Conservation (phyloP, 1,140 invertebrate genomes). For the Neocloeon triangulifer region DNA sequence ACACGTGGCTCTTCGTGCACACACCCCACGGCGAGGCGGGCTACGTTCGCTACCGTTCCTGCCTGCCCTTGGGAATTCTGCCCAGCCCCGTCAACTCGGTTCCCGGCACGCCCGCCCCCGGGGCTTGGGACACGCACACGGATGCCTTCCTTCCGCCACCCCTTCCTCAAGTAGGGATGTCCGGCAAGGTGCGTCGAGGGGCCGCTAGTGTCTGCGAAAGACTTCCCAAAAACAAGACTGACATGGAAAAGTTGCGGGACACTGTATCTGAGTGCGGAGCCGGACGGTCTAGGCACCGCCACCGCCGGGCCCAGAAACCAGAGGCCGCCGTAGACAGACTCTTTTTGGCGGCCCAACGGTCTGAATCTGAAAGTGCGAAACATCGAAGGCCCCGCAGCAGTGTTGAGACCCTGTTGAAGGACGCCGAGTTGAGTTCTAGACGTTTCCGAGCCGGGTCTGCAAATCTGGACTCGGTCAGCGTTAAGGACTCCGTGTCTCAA, state of each 20-base stretch:
- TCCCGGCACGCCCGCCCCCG: conserved; percentile 26
- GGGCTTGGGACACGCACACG: conserved; percentile 50
- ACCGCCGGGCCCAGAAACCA: not conserved
- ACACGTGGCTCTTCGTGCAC: conserved; percentile 59
- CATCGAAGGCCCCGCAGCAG: not conserved
- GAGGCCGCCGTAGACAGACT: conserved; percentile 30
- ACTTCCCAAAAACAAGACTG: conserved; percentile 20
- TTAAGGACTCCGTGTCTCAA: no score
- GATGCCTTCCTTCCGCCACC: conserved; percentile 48
- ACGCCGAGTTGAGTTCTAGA: no score
- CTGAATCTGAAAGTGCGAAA: not conserved
- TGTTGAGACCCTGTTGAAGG: not conserved
- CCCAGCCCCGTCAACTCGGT: conserved; percentile 17
- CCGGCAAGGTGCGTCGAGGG: not conserved
- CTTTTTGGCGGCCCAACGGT: conserved; percentile 30
- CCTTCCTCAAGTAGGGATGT: not conserved
- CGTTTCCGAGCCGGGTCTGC: no score
- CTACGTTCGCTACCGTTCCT: conserved; percentile 32
- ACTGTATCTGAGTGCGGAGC: conserved; percentile 18
- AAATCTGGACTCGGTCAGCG: no score
- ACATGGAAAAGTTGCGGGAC: conserved; percentile 34
- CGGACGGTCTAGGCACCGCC: conserved; percentile 3
- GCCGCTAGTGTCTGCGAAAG: not conserved
- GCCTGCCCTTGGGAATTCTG: conserved; percentile 46
- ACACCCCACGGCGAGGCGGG: conserved; percentile 59